Base-by-base conservation (phyloP, 2,888 invertebrate genomes). In the Trichopria drosophilae region DNA sequence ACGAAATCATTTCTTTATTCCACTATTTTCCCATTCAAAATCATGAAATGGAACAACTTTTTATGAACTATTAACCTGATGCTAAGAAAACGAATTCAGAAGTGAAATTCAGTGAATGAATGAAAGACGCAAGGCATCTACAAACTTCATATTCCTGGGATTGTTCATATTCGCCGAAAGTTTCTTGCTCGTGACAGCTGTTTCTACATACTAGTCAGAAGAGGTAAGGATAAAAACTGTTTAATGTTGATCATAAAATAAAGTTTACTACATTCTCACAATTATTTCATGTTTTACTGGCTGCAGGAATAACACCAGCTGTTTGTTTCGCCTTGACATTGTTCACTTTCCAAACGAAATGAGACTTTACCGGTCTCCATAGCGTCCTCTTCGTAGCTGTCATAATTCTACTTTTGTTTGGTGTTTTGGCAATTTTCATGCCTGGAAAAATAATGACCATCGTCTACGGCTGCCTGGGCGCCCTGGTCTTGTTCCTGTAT, bases 261-360 rank as follows among this genome's bases (percentile, higher is more conserved):
- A n/a, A n/a, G n/a, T n/a, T n/a, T n/a, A n/a, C n/a, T n/a, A n/a
- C n/a, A n/a, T n/a, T n/a, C n/a, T n/a, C n/a, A n/a, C n/a, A n/a
- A n/a, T n/a, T n/a, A n/a, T 67, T 67, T 0, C 76, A 87, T 82
- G 90, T 91, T 6, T 71, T 94, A 66, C 82, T 93, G 80, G 96
- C 95, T 0, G 89, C 89, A n/a, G 93, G 92, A 1, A 86, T 95
- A 45, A 93, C 93, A 10, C 85, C 90, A 10, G 88, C 84, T 0
- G 86, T 96, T 19, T 88, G 90, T 58, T 77, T 96, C 10, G 88
- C 85, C 1, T 78, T 97, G 51, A 96, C 95, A 0, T 64, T 95
- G 40, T 96, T 96, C 78, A 93, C 96, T 4, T 87, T 95, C 77
- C 96, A 96, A 77, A 95, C 95, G 0, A 93, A 88, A 73, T 86